These are phyloP conservation scores for Neoarius graeffei DNA, from an alignment of 2,113 vertebrate genomes.

Conservation along the genomic window DNA sequence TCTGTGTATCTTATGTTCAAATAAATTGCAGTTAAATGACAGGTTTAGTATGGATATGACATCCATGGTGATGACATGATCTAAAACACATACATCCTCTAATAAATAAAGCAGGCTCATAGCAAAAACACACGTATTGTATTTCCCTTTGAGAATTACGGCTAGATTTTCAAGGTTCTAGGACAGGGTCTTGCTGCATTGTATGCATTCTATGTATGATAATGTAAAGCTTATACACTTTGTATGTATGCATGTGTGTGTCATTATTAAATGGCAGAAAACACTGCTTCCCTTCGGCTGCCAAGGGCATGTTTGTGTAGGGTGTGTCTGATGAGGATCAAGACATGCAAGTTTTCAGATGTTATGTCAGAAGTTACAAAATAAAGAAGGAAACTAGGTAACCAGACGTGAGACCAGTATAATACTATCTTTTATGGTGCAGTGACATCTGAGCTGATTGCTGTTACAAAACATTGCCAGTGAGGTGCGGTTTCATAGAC, in stretches of 20 bases:
- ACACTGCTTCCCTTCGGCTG: slow-evolving; percentile 58
- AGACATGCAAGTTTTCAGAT: slow-evolving; percentile 68
- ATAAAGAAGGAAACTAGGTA: not conserved
- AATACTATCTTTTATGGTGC: not conserved
- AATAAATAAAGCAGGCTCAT: not conserved
- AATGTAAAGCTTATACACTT: not conserved
- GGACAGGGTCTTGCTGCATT: not conserved
- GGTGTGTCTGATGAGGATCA: slow-evolving; percentile 65
- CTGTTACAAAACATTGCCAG: not conserved
- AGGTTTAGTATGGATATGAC: not conserved
- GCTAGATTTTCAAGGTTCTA: not conserved
- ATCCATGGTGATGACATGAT: not conserved
- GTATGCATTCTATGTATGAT: not conserved
- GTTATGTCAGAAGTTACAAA: slow-evolving; percentile 41
- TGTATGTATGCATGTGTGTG: not conserved
- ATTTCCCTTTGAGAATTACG: not conserved
- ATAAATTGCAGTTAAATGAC: not conserved
- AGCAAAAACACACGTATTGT: not conserved
- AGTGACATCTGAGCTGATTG: not conserved
- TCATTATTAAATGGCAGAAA: slow-evolving; percentile 40
- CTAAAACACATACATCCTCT: not conserved
- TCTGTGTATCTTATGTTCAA: not conserved
- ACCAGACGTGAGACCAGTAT: not conserved
- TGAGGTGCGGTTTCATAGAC: slow-evolving; percentile 3
- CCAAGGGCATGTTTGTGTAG: slow-evolving; percentile 65